Conservation (phyloP, 2,113 vertebrate species). For the Phalacrocorax carbo region DNA sequence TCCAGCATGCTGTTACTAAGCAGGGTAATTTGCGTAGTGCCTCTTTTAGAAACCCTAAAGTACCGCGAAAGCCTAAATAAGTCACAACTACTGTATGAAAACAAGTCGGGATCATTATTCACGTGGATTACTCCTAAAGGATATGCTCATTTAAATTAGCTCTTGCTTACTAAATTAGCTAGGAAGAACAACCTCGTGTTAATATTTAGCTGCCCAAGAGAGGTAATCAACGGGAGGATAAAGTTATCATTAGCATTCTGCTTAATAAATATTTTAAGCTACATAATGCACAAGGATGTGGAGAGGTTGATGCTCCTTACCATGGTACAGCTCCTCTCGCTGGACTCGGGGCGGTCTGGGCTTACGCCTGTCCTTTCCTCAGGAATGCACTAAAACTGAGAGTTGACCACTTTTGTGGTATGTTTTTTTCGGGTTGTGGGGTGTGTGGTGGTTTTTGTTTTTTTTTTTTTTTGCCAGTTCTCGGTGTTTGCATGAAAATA, state of each 20-base stretch:
- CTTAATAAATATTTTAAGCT: neutral
- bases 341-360: rapidly evolving
- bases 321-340: neutral
- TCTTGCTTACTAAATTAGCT: slow-evolving; percentile 7
- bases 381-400: rapidly evolving
- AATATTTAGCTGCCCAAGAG: slow-evolving; percentile 17
- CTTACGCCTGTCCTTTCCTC: neutral
- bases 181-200: slow-evolving; percentile 12
- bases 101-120: neutral
- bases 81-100: neutral
- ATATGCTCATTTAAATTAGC: neutral
- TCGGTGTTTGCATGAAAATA: rapidly evolving
- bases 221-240: slow-evolving; percentile 6
- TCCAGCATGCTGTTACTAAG: neutral
- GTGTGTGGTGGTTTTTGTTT: neutral
- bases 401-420: rapidly evolving
- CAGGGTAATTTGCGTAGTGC: neutral
- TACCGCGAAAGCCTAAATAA: neutral
- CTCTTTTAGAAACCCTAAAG: neutral
- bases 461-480: neutral
- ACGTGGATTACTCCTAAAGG: neutral
- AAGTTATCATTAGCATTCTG: slow-evolving; percentile 3
- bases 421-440: no score
- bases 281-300: neutral
- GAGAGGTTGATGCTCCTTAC: neutral